phyloP scores from a whole-genome alignment of 2,888 invertebrate species.

The Lepidocyrtoides sp. region DNA sequence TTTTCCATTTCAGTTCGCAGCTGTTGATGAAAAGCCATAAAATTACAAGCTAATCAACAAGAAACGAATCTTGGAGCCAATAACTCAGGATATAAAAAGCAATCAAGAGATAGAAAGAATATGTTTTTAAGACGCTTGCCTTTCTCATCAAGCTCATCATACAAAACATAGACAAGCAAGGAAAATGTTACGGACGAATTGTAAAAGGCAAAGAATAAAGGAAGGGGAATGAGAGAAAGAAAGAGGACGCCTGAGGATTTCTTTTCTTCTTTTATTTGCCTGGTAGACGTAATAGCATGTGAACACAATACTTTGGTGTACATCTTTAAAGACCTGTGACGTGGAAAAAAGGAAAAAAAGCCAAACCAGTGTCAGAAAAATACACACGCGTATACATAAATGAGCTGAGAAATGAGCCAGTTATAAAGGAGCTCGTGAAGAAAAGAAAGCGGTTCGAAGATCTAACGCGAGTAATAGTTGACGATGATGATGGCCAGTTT shows the following conservation, averaged over 20 bases:
- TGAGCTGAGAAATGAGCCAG: too few species aligned
- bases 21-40: slow-evolving; percentile 74
- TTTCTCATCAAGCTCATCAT: slow-evolving; percentile 43
- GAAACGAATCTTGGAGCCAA: slow-evolving; percentile 73
- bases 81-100: slow-evolving; percentile 73
- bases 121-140: slow-evolving; percentile 45
- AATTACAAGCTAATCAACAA: slow-evolving; percentile 75
- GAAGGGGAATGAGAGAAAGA: slow-evolving; percentile 18
- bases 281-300: too few species aligned
- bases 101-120: slow-evolving; percentile 69
- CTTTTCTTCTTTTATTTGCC: slow-evolving; percentile 13
- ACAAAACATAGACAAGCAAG: slow-evolving; percentile 47
- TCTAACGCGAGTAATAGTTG: background rate
- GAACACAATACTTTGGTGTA: too few species aligned
- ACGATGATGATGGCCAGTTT: background rate
- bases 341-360: background rate
- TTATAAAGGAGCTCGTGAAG: too few species aligned
- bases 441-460: background rate
- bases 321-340: too few species aligned
- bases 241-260: slow-evolving; percentile 56
- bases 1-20: slow-evolving; percentile 26
- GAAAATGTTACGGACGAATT: slow-evolving; percentile 3
- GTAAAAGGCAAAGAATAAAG: background rate
- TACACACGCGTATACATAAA: too few species aligned
- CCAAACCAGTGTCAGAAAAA: too few species aligned